These are phyloP conservation scores for Pseudococcus longispinus DNA, from an alignment of 2,888 invertebrate genomes.

Conservation along the genomic window DNA sequence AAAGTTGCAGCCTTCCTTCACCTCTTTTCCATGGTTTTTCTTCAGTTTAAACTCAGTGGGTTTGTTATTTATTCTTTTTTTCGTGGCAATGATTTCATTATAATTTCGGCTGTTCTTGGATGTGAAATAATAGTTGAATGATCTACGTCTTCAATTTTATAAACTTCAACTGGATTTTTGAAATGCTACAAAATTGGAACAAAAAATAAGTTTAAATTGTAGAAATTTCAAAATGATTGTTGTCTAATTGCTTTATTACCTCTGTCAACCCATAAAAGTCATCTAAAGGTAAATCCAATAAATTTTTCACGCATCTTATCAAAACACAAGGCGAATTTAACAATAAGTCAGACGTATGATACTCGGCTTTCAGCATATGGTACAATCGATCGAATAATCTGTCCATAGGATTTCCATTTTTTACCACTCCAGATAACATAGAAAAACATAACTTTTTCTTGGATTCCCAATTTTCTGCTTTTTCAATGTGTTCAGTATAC, in stretches of 20 bases:
- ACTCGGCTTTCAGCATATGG: neutral
- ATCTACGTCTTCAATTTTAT: neutral
- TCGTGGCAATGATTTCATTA: neutral
- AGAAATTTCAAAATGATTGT: too few relatives aligned
- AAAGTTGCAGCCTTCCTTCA: too few relatives aligned
- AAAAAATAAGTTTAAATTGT: neutral
- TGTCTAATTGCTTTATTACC: neutral
- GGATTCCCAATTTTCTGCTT: constrained; percentile 68
- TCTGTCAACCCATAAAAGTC: neutral
- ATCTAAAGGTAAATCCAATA: neutral
- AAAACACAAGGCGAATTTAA: neutral
- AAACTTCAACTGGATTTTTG: neutral
- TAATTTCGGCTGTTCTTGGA: neutral
- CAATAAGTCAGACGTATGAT: neutral
- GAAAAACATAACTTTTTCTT: constrained; percentile 58
- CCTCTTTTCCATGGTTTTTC: too few relatives aligned
- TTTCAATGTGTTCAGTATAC: constrained; percentile 64
- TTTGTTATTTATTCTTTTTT: too few relatives aligned
- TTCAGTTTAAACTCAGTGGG: too few relatives aligned
- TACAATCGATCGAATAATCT: neutral
- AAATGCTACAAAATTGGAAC: neutral
- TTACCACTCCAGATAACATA: neutral
- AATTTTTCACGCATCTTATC: neutral
- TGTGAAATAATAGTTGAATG: neutral
- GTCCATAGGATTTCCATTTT: neutral